Percentiles rank a stretch among this genome's conserved stretches.
Conservation (phyloP, 2,797 vertebrate species). For the Ciconia nigra region DNA sequence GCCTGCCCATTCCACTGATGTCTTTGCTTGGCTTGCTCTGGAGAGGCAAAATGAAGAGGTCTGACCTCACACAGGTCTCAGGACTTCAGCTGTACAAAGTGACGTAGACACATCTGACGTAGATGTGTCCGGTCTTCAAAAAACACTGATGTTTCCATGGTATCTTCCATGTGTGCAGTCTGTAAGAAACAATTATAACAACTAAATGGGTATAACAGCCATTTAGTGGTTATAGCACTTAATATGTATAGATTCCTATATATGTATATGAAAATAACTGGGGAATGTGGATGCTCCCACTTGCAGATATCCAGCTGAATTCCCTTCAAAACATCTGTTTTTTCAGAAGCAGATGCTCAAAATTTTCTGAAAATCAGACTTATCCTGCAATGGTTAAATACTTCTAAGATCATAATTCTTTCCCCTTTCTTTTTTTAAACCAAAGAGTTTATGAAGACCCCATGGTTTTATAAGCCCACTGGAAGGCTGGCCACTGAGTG, state of each 20-base stretch:
- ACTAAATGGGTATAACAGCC: not conserved
- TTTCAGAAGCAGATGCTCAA: not conserved
- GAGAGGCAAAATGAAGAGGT: not conserved
- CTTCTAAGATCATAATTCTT: not conserved
- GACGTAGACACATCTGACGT: not conserved
- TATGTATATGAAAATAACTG: not conserved
- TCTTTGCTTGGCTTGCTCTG: constrained; percentile 64
- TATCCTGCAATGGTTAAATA: not conserved
- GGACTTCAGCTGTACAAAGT: not conserved
- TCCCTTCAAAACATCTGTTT: not conserved
- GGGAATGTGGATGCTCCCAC: not conserved
- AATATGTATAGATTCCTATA: not conserved
- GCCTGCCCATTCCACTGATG: constrained; percentile 45
- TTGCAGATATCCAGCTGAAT: not conserved
- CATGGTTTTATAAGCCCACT: not conserved
- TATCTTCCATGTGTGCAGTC: not conserved
- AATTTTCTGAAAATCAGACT: not conserved
- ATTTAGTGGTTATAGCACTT: not conserved
- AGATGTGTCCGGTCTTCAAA: not conserved
- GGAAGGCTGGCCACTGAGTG: not conserved
- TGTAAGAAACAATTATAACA: not conserved
- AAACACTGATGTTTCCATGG: not conserved
- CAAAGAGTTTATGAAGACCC: not conserved
- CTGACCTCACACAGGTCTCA: not conserved
- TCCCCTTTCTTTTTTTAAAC: not conserved